Base-by-base conservation (phyloP, 2,888 invertebrate genomes). In the Eristalis intricaria region DNA sequence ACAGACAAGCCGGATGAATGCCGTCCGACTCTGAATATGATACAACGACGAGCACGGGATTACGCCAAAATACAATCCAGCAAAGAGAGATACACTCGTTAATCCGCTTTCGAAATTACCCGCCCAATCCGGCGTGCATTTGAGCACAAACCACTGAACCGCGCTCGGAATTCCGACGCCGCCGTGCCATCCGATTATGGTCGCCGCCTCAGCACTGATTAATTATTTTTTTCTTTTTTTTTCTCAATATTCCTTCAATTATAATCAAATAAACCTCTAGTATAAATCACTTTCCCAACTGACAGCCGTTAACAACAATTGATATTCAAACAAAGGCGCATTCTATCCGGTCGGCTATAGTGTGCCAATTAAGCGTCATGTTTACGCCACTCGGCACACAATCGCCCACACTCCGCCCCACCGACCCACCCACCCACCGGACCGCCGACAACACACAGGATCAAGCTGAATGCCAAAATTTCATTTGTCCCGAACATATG, bases 401-500 rank as follows among this genome's bases (percentile, higher is more conserved):
- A 38, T 69, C 76, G 13, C 77, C 73, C 68, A 22, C 58, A 22
- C 40, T 19, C 43, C 7, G 1, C 10, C 4, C 7, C 32, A 1
- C 32, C 32, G 32, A 0, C 2, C 29, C 29, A 4, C 29, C 29
- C 4, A 5, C 29, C n/a, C n/a, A 1, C 32, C 32, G 32, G 5
- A 29, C 29, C 29, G 5, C 29, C 29, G 29, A 5, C 29, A 29
- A 4, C 64, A 35, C 63, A 63, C 85, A 81, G 66, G 66, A 13
- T 19, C 76, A 35, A 19, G 56, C 66, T 83, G 32, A 10, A 32
- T 8, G 35, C 56, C 74, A 82, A 83, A 80, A 74, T 58, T 79
- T 82, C 78, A 86, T 86, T 86, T 86, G 78, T 78, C 40, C 29
- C 40, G 1, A 66, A 60, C 86, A 86, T 82, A 82, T 86, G 86